Evolutionary conservation across 2,888 invertebrate genomes (phyloP).

Genomic region (Heliconius erato): DNA sequence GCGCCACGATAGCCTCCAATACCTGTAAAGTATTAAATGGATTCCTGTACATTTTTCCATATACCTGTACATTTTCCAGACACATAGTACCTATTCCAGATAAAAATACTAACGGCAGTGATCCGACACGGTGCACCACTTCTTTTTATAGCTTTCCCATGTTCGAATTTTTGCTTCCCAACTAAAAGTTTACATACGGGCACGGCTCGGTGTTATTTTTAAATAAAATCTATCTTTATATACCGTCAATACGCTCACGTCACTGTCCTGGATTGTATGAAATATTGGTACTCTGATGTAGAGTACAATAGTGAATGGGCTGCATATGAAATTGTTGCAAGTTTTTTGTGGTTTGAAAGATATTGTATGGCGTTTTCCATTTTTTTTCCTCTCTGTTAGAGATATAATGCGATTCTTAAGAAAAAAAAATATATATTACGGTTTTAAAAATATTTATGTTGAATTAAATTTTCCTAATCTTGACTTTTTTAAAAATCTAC

Average conservation of each 20-base stretch:
- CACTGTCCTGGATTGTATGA: constrained; percentile 8
- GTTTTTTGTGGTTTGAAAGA: no score
- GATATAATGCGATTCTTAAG: no score
- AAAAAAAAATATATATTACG: no score
- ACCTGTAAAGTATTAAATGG: neutral
- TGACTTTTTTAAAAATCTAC: no score
- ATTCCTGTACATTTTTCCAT: neutral
- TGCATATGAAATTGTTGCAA: neutral
- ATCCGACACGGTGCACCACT: constrained; percentile 30
- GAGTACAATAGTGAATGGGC: neutral
- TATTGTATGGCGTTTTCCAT: no score
- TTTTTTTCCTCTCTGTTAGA: no score
- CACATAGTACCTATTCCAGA: neutral
- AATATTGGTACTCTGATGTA: neutral
- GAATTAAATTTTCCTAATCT: no score
- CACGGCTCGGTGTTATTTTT: constrained; percentile 12
- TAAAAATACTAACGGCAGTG: constrained; percentile 28
- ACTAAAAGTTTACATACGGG: constrained; percentile 25
- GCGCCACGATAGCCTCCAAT: neutral
- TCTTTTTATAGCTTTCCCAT: constrained; percentile 30
- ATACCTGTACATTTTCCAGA: neutral
- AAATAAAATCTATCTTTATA: constrained; percentile 28
- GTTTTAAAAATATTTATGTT: no score
- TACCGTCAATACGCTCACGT: neutral
- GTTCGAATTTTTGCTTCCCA: constrained; percentile 16